Percentiles rank a stretch among this genome's conserved stretches.
phyloP scores from a whole-genome alignment of 35 echinoderm and acorn worm species.

The Amphiura filiformis region DNA sequence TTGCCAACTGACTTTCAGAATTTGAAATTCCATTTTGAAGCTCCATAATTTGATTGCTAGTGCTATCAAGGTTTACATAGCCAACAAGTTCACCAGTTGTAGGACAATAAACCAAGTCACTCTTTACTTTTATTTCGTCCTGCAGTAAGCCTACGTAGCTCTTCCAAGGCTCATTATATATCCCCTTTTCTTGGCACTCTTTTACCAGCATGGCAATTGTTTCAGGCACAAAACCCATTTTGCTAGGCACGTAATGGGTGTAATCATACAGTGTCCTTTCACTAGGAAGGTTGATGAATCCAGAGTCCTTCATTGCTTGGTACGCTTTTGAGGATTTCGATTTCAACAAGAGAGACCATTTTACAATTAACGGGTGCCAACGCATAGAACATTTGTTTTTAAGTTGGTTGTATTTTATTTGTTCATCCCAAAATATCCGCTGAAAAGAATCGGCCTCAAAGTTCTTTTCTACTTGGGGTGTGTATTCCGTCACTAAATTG shows the following conservation, averaged over 20 bases:
- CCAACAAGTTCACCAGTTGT: not conserved
- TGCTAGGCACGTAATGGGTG: not conserved
- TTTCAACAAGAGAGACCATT: not conserved
- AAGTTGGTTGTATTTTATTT: not conserved
- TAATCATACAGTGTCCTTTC: not conserved
- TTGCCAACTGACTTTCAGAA: not conserved
- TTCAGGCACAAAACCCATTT: not conserved
- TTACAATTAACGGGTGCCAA: conserved; percentile 3
- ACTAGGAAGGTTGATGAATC: not conserved
- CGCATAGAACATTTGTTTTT: not conserved
- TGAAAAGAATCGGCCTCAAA: not conserved
- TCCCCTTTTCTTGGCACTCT: not conserved
- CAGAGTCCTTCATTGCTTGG: not conserved
- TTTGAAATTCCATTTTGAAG: not conserved
- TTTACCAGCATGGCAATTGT: not conserved
- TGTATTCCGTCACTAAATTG: not conserved
- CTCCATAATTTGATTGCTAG: not conserved
- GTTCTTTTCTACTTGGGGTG: not conserved
- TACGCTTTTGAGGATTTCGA: not conserved
- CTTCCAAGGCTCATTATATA: not conserved
- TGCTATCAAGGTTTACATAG: not conserved
- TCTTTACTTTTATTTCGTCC: not conserved
- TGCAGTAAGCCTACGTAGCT: not conserved
- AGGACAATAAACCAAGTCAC: not conserved
- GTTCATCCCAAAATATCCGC: conserved; percentile 17